Evolutionary conservation across 2,113 vertebrate genomes (phyloP).

Genomic region (Nibea albiflora): DNA sequence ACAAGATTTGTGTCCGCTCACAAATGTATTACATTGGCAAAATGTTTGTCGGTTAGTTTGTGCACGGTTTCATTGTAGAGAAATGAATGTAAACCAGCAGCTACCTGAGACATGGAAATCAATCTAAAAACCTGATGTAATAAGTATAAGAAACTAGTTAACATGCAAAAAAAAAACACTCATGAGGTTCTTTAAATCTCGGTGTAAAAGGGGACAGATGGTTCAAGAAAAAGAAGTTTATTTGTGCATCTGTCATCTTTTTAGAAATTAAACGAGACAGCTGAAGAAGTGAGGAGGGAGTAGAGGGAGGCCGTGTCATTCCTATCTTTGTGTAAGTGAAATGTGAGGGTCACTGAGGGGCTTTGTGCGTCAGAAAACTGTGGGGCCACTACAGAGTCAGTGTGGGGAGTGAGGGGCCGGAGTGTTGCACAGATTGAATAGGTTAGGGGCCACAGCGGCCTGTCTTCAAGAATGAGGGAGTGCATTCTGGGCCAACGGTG

Average conservation of each 20-base stretch:
- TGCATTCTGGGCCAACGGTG: conserved; percentile 61
- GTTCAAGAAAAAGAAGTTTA: conserved; percentile 19
- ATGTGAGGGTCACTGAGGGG: conserved; percentile 67
- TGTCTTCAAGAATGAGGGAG: conserved; percentile 54
- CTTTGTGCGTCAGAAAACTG: conserved; percentile 61
- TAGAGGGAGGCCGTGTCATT: conserved; percentile 18
- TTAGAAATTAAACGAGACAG: conserved; percentile 29
- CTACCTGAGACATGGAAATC: neutral
- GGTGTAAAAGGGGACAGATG: neutral
- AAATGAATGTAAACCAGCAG: neutral
- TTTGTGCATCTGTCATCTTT: conserved; percentile 37
- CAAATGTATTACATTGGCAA: neutral
- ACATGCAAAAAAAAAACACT: neutral
- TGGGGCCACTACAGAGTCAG: conserved; percentile 57
- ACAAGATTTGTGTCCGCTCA: neutral
- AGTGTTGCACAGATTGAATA: conserved; percentile 62
- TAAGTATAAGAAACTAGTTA: neutral
- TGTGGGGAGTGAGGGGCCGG: conserved; percentile 40
- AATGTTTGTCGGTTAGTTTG: neutral
- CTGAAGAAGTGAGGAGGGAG: conserved; percentile 15
- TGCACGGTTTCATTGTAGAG: neutral
- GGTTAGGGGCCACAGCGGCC: conserved; percentile 65
- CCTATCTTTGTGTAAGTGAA: conserved; percentile 66
- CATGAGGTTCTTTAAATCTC: too few species aligned
- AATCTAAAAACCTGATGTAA: neutral